Percentiles rank a stretch among this genome's conserved stretches.
Evolutionary conservation across 2,113 vertebrate genomes (phyloP).

Genomic region (Nothoprocta pentlandii): DNA sequence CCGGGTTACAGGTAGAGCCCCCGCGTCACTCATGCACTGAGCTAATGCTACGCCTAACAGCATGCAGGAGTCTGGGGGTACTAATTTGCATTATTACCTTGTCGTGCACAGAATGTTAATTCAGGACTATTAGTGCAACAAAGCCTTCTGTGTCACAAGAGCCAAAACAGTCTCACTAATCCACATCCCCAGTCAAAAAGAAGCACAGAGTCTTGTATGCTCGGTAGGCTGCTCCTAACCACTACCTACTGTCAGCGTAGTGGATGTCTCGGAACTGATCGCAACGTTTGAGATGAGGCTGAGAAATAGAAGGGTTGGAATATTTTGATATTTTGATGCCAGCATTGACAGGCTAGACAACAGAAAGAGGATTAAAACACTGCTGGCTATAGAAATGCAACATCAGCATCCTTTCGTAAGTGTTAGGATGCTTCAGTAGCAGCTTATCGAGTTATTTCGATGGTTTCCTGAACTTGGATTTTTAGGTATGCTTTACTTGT

Average conservation of each 20-base stretch:
- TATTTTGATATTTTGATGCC: background rate
- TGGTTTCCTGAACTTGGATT: background rate
- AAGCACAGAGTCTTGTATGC: background rate
- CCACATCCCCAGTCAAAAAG: background rate
- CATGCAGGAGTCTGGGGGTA: fast-evolving
- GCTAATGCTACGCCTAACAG: background rate
- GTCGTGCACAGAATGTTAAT: background rate
- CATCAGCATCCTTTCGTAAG: background rate
- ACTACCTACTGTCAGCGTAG: background rate
- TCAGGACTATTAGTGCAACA: background rate
- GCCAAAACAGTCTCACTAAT: background rate
- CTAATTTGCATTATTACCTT: background rate
- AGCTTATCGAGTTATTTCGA: background rate
- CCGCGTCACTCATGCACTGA: background rate
- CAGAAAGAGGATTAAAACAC: background rate
- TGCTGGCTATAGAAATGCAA: background rate
- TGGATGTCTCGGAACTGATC: background rate
- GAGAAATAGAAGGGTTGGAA: background rate
- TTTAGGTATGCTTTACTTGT: background rate
- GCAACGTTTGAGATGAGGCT: background rate
- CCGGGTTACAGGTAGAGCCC: background rate
- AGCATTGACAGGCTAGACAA: background rate
- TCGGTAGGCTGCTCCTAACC: background rate
- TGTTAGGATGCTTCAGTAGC: background rate
- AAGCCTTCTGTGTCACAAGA: background rate